Conservation (phyloP, 2,113 vertebrate species). For the Trichomycterus rosablanca region DNA sequence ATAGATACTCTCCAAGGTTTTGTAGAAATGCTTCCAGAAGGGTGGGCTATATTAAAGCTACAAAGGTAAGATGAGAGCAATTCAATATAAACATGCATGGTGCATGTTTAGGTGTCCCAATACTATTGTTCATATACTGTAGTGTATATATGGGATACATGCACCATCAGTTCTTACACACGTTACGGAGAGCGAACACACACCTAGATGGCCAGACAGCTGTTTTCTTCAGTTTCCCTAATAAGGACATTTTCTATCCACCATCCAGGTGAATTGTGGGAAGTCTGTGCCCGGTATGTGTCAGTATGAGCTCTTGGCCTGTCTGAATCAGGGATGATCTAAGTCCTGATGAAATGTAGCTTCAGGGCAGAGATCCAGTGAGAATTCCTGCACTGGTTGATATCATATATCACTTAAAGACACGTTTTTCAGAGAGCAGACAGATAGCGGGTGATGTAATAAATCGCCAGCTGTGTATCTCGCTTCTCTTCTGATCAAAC, state of each 20-base stretch:
- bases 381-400: conserved; percentile 34
- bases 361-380: conserved; percentile 18
- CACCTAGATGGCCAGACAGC: conserved; percentile 2
- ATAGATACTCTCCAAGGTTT: too few species aligned
- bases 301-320: conserved; percentile 12
- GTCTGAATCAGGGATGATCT: conserved; percentile 35
- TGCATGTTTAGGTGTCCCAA: not conserved
- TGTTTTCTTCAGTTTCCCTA: conserved; percentile 4
- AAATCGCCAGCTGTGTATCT: conserved; percentile 12
- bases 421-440: conserved; percentile 15
- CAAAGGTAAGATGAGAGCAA: too few species aligned
- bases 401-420: conserved; percentile 31
- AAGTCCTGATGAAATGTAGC: conserved; percentile 36
- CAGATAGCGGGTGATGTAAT: conserved; percentile 25
- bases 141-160: not conserved
- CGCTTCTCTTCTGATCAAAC: conserved; percentile 17
- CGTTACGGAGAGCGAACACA: conserved; percentile 4
- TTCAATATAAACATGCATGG: not conserved
- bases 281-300: conserved; percentile 39
- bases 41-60: too few species aligned
- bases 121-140: not conserved
- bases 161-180: not conserved
- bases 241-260: conserved; percentile 27
- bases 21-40: too few species aligned
- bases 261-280: conserved; percentile 30